These are phyloP conservation scores for Pegoplata infirma DNA, from an alignment of 2,888 invertebrate species.

Conservation along the genomic window DNA sequence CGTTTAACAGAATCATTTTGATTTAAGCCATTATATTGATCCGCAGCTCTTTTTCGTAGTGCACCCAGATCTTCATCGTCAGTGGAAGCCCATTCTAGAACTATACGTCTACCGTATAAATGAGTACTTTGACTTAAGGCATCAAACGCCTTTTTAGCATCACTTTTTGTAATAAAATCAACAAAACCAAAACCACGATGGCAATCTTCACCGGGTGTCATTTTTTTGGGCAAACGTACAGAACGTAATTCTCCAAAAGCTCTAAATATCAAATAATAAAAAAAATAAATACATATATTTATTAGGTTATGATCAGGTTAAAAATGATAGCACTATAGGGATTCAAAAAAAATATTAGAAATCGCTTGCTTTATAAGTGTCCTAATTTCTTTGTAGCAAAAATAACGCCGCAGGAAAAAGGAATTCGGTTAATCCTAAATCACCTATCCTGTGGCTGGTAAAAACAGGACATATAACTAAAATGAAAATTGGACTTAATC, in stretches of 20 bases:
- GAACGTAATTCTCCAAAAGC: conserved; percentile 96
- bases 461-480: no score
- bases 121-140: conserved; percentile 97
- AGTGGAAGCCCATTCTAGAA: conserved; percentile 90
- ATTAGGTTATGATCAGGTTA: no score
- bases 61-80: conserved; percentile 88
- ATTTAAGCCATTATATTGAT: conserved; percentile 79
- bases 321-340: no score
- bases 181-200: conserved; percentile 99
- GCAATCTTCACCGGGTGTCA: conserved; percentile 82
- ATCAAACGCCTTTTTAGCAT: conserved; percentile 97
- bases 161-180: conserved; percentile 91
- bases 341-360: no score
- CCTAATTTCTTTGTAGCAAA: no score
- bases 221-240: conserved; percentile 93
- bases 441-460: no score
- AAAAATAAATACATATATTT: neutral
- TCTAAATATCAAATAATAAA: conserved; percentile 77
- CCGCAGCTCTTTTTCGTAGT: conserved; percentile 91
- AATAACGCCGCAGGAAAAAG: no score
- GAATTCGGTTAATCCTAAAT: no score
- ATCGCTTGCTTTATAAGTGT: no score
- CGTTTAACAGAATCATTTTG: conserved; percentile 72
- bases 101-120: conserved; percentile 96
- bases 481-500: no score